Evolutionary conservation across 2,113 vertebrate genomes (phyloP), one percentile per base, ranked within the genome.

Genomic region (Semicossyphus pulcher): DNA sequence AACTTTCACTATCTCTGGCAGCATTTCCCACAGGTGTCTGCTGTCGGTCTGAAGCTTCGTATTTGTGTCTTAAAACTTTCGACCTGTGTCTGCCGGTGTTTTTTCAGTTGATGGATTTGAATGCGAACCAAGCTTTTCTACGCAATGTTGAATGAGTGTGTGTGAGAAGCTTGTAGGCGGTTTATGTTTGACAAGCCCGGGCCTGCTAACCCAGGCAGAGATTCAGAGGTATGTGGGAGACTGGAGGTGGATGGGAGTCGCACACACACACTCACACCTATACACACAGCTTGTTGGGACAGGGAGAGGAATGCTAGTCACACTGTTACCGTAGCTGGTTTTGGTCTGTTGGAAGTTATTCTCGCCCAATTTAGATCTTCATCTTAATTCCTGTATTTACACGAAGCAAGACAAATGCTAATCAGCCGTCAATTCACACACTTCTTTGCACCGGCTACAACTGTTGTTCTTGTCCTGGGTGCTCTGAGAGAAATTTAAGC

Each of bases 241-340:
- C 58, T 36, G 10, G 28, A 49, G 52, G 41, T 77, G 45, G 72
- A 86, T 81, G 82, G 67, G 31, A 63, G 48, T 83, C 45, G 57
- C 68, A 72, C 37, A 57, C 67, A 74, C 66, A 72, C 64, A 63
- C 57, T 58, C 56, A 72, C 52, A 51, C 64, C 56, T 41, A 37
- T 66, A 54, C 20, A 53, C 47, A 34, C 52, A 74, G 86, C 92
- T 79, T 92, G 91, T 92, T 52, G 52, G 84, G 90, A 90, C 92
- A 93, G 58, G 88, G 77, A 84, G 68, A 83, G 89, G 92, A 92
- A 93, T 93, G 88, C 80, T 77, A 56, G 72, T 65, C 63, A 57
- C 68, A 69, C 61, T 58, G 76, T 85, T 88, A 68, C 80, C 80
- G 56, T 8, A 23, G 28, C 64, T 59, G 42, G 42, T 84, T 34